phyloP scores from a whole-genome alignment of 2,113 vertebrate species.

The Lophochroa leadbeateri region DNA sequence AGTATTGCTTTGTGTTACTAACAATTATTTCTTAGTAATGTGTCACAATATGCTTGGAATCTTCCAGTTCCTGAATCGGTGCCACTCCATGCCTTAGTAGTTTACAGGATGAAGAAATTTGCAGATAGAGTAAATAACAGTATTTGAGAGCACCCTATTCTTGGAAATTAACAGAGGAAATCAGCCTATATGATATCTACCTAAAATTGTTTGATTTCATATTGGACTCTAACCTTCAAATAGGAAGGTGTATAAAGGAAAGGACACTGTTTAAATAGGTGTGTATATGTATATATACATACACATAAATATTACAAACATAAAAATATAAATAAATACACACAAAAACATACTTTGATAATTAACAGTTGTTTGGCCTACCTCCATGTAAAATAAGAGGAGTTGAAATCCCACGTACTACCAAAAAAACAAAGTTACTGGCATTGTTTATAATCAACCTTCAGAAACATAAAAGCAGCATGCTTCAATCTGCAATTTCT shows the following conservation, averaged over 20 bases:
- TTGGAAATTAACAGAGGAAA: not conserved
- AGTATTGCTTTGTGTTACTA: not conserved
- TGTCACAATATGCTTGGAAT: not conserved
- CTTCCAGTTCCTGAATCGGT: not conserved
- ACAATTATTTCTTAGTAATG: not conserved
- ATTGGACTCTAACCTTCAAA: not conserved
- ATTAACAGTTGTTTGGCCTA: not conserved
- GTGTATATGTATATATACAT: fast-evolving
- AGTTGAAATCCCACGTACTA: not conserved
- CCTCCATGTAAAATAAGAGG: not conserved
- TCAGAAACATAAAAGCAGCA: not conserved
- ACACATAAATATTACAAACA: not conserved
- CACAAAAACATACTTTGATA: not conserved
- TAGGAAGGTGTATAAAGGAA: not conserved
- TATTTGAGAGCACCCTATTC: not conserved
- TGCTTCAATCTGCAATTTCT: not conserved
- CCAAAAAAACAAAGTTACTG: not conserved
- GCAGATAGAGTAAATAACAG: not conserved
- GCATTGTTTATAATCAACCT: not conserved
- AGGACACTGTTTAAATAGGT: not conserved
- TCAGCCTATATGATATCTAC: not conserved
- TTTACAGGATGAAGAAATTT: not conserved
- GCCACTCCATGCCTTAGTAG: not conserved
- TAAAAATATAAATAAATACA: not conserved
- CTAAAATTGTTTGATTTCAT: not conserved